These are phyloP conservation scores for Eutrigla gurnardus DNA, from an alignment of 2,797 vertebrate genomes.

Conservation along the genomic window DNA sequence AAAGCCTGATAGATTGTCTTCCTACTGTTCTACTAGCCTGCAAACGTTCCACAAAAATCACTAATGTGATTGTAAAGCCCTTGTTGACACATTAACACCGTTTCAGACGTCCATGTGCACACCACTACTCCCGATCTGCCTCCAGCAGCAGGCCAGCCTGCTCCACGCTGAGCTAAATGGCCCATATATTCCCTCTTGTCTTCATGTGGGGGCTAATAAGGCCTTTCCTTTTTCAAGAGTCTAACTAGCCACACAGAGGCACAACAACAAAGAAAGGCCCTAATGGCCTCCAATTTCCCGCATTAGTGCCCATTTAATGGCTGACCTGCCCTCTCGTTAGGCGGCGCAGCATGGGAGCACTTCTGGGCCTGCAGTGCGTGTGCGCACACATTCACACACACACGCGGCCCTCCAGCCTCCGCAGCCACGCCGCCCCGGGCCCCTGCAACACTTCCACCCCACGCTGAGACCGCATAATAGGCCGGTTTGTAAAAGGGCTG, in stretches of 20 bases:
- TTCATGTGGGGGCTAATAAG: slow-evolving; percentile 79
- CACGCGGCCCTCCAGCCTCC: slow-evolving; percentile 42
- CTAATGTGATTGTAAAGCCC: background rate
- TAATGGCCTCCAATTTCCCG: slow-evolving; percentile 85
- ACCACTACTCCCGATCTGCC: slow-evolving; percentile 3
- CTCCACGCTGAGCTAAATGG: slow-evolving; percentile 57
- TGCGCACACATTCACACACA: slow-evolving; percentile 28
- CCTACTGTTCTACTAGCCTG: too few relatives aligned
- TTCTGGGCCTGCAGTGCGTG: slow-evolving; percentile 58
- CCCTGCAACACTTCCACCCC: slow-evolving; percentile 75
- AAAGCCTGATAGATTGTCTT: background rate
- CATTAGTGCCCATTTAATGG: slow-evolving; percentile 86
- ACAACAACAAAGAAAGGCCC: slow-evolving; percentile 77
- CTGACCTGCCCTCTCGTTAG: slow-evolving; percentile 83
- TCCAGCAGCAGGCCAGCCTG: slow-evolving; percentile 41
- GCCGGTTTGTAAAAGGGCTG: slow-evolving; percentile 70
- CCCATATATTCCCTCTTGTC: slow-evolving; percentile 64
- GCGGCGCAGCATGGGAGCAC: slow-evolving; percentile 77
- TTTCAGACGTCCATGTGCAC: background rate
- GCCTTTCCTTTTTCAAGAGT: slow-evolving; percentile 78
- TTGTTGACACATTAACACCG: slow-evolving; percentile 5
- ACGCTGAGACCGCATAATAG: slow-evolving; percentile 77
- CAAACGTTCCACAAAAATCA: background rate
- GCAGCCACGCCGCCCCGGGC: slow-evolving; percentile 55
- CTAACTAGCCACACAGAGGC: slow-evolving; percentile 77